Evolutionary conservation across 2,113 vertebrate genomes (phyloP).

Genomic region (Anthoscopus minutus): DNA sequence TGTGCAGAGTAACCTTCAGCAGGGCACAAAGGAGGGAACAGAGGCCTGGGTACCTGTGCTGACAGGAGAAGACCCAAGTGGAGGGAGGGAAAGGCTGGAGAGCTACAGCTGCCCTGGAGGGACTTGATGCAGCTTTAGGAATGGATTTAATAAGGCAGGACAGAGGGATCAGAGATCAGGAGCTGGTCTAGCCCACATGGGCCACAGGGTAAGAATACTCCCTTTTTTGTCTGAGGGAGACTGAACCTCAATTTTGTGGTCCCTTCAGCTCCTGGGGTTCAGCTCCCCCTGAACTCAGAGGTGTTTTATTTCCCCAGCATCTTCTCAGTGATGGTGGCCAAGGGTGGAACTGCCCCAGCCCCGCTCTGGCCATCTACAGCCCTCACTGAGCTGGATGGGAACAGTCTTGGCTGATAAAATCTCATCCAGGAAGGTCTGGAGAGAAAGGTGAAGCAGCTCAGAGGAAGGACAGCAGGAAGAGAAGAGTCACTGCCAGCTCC

Average conservation of each 20-base stretch:
- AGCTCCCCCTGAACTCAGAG: not conserved
- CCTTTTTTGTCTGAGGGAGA: not conserved
- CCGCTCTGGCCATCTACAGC: not conserved
- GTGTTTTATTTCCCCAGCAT: not conserved
- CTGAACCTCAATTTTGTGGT: not conserved
- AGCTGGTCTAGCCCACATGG: not conserved
- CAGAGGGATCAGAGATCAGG: not conserved
- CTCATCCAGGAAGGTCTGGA: not conserved
- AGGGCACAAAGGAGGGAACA: not conserved
- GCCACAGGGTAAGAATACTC: not conserved
- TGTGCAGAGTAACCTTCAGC: not conserved
- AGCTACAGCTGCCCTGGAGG: not conserved
- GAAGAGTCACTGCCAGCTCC: not conserved
- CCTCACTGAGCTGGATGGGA: not conserved
- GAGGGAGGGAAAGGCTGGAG: not conserved
- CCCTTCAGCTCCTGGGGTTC: not conserved
- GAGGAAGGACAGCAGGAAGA: not conserved
- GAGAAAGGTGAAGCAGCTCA: not conserved
- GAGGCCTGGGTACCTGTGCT: not conserved
- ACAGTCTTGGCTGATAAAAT: not conserved
- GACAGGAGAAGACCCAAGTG: not conserved
- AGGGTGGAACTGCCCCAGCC: not conserved
- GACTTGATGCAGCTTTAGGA: not conserved
- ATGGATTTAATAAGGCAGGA: not conserved
- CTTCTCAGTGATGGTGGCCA: fast-evolving